Evolutionary conservation across 2,888 invertebrate genomes (phyloP).

Genomic region (Aphidius colemani): DNA sequence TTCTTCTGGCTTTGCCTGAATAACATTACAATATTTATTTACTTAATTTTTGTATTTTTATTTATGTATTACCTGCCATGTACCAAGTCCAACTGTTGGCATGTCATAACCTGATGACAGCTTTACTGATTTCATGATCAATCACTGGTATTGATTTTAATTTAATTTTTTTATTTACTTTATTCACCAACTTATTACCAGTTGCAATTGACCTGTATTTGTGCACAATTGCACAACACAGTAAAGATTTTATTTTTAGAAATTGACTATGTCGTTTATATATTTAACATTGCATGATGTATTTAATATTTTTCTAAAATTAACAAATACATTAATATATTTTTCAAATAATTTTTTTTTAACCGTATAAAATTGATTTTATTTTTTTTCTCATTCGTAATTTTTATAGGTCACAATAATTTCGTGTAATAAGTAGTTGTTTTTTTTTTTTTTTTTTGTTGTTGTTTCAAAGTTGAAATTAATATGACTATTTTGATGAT

Average conservation of each 20-base stretch:
- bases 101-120: constrained; percentile 63
- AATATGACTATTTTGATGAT: too few species aligned
- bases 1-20: constrained; percentile 68
- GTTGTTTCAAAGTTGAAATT: too few species aligned
- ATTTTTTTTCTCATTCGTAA: too few species aligned
- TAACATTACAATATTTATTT: constrained; percentile 9
- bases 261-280: too few species aligned
- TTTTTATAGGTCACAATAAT: too few species aligned
- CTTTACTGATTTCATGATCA: constrained; percentile 43
- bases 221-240: constrained; percentile 7
- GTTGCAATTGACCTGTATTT: constrained; percentile 27
- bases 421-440: too few species aligned
- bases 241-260: constrained; percentile 15
- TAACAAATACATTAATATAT: too few species aligned
- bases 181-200: background rate
- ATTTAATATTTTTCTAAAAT: too few species aligned
- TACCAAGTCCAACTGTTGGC: constrained; percentile 75
- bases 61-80: constrained; percentile 68
- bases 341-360: too few species aligned
- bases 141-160: background rate
- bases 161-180: background rate
- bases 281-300: too few species aligned
- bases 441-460: too few species aligned
- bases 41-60: background rate
- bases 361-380: too few species aligned